Conservation (phyloP, 2,888 invertebrate species). For the Drosophila subquinaria region DNA sequence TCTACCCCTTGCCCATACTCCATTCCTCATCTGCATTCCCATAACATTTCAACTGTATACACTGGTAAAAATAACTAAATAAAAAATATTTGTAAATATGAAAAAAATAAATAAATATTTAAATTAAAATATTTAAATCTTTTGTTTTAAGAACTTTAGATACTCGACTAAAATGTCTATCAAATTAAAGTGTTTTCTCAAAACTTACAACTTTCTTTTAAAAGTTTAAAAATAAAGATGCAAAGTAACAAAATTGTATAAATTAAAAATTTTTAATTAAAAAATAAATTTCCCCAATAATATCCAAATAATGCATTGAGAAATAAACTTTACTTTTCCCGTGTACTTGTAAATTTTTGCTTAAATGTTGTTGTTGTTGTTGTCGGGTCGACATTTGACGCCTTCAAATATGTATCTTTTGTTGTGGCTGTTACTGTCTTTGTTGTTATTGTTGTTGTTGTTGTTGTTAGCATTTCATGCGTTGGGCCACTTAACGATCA, state of each 20-base stretch:
- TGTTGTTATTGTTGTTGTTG: conserved; percentile 10
- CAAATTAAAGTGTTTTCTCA: too few species aligned
- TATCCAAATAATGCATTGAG: not conserved
- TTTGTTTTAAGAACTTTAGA: too few species aligned
- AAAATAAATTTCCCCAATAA: too few species aligned
- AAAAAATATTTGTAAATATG: too few species aligned
- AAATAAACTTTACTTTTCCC: not conserved
- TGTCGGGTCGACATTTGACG: conserved; percentile 2
- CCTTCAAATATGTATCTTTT: conserved; percentile 15
- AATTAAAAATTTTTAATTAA: too few species aligned
- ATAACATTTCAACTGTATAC: not conserved
- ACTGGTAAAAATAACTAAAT: not conserved
- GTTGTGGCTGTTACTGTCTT: not conserved
- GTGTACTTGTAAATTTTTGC: conserved; percentile 21
- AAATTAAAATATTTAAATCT: too few species aligned
- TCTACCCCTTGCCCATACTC: not conserved
- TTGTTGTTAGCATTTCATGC: conserved; percentile 39
- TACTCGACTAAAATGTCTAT: too few species aligned
- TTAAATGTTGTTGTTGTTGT: conserved; percentile 29
- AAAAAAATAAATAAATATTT: too few species aligned
- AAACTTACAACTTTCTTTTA: too few species aligned
- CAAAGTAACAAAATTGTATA: too few species aligned
- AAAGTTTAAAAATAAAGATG: too few species aligned
- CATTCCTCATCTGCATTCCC: not conserved
- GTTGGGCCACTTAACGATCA: conserved; percentile 61